phyloP scores from a whole-genome alignment of 2,888 invertebrate genomes.

The Cephus spinipes region DNA sequence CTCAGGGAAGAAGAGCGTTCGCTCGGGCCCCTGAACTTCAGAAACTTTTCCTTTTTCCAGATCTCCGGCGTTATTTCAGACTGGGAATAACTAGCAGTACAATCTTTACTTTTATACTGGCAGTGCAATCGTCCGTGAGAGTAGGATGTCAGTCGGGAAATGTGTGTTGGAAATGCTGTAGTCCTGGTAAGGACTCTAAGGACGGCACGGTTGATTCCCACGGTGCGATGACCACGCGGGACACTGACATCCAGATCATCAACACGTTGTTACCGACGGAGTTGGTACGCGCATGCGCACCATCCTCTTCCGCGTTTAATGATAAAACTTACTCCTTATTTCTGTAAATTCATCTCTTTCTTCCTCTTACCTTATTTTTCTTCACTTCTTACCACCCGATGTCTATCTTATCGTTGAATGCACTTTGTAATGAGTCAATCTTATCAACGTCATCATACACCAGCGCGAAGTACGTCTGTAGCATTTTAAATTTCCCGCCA shows the following conservation, averaged over 20 bases:
- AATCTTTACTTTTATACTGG: neutral
- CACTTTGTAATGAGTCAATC: neutral
- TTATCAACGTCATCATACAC: neutral
- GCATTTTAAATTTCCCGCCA: neutral
- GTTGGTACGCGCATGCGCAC: neutral
- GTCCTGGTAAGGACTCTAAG: neutral
- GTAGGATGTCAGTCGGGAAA: neutral
- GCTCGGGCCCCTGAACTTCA: neutral
- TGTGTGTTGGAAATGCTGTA: neutral
- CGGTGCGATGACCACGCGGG: neutral
- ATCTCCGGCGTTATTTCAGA: neutral
- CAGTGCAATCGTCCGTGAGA: neutral
- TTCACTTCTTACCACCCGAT: neutral
- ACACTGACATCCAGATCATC: constrained; percentile 7
- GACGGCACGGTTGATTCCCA: neutral
- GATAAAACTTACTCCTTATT: neutral
- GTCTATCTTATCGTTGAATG: neutral
- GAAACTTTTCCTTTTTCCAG: neutral
- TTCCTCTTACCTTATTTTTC: neutral
- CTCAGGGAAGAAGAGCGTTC: neutral
- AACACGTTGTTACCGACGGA: constrained; percentile 1
- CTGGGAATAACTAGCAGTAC: neutral
- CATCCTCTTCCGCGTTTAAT: constrained; percentile 4
- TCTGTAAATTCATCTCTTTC: neutral
- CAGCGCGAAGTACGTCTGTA: neutral